Conservation (phyloP, 2,888 invertebrate genomes). For the Gastrophysa polygoni region DNA sequence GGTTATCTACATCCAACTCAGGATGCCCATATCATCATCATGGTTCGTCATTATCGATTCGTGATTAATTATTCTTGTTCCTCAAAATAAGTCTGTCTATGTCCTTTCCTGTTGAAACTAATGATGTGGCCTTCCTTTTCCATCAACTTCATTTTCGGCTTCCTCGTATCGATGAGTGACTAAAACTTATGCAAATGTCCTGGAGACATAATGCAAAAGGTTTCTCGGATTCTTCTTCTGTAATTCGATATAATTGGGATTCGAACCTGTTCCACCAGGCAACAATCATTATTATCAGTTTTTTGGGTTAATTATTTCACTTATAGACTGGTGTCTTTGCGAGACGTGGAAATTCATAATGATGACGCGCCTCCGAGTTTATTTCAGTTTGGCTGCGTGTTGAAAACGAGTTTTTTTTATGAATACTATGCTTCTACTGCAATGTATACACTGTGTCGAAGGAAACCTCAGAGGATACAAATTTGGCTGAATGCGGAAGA, state of each 20-base stretch:
- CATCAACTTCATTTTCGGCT: neutral
- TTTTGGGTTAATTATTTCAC: slow-evolving; percentile 20
- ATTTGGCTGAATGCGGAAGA: too few species aligned
- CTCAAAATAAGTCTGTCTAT: neutral
- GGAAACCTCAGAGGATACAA: too few species aligned
- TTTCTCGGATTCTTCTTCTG: slow-evolving; percentile 1
- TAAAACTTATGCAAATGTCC: slow-evolving; percentile 13
- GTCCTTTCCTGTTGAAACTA: neutral
- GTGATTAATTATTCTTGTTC: neutral
- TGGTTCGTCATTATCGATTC: neutral
- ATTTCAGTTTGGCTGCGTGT: slow-evolving; percentile 1
- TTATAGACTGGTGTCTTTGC: slow-evolving; percentile 18
- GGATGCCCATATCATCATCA: too few species aligned
- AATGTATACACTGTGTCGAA: too few species aligned
- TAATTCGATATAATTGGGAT: neutral
- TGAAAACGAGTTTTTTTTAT: slow-evolving; percentile 13
- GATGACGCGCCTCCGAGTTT: slow-evolving; percentile 15
- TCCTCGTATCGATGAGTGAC: slow-evolving; percentile 1
- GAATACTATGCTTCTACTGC: neutral
- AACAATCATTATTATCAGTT: slow-evolving; percentile 16
- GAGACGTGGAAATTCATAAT: slow-evolving; percentile 28
- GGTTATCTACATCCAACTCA: too few species aligned
- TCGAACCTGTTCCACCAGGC: neutral
- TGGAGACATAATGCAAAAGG: neutral
- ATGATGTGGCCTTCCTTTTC: neutral